phyloP scores from a whole-genome alignment of 2,888 invertebrate species.

The Plebejus anna region DNA sequence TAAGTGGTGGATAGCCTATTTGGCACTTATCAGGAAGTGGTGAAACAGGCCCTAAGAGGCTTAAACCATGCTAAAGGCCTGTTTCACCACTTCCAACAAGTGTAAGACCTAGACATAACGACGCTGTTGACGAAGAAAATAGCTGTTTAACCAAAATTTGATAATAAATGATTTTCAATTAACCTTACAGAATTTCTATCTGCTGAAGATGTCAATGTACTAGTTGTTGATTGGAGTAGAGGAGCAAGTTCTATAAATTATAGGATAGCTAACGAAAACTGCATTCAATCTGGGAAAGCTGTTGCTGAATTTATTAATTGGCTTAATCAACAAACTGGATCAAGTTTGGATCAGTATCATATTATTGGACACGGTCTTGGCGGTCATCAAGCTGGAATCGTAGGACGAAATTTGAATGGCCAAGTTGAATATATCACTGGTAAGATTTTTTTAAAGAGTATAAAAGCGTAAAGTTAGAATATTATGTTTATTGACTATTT shows the following conservation, averaged over 20 bases:
- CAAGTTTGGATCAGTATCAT: slow-evolving; percentile 50
- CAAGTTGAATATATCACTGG: slow-evolving; percentile 57
- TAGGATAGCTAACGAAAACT: slow-evolving; percentile 49
- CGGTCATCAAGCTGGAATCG: slow-evolving; percentile 58
- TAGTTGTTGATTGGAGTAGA: slow-evolving; percentile 61
- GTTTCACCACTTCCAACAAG: too few relatives aligned
- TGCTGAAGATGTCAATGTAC: slow-evolving; percentile 58
- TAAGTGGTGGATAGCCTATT: too few relatives aligned
- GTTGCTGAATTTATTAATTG: slow-evolving; percentile 56
- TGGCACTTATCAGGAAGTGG: too few relatives aligned
- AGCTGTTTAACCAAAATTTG: background rate
- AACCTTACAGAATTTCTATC: slow-evolving; percentile 48
- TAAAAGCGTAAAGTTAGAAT: too few relatives aligned
- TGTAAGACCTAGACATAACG: too few relatives aligned
- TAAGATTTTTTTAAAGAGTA: slow-evolving; percentile 36
- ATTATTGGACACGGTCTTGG: slow-evolving; percentile 60
- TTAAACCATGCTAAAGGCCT: too few relatives aligned
- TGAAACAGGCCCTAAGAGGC: too few relatives aligned
- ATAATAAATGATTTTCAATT: background rate
- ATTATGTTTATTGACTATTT: too few relatives aligned
- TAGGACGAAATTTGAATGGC: slow-evolving; percentile 53
- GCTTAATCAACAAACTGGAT: slow-evolving; percentile 48
- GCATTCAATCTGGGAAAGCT: slow-evolving; percentile 55
- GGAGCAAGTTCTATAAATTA: slow-evolving; percentile 49
- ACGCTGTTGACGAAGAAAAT: slow-evolving; percentile 13